phyloP scores from a whole-genome alignment of 2,797 vertebrate genomes.

The Acanthurus lineatus region DNA sequence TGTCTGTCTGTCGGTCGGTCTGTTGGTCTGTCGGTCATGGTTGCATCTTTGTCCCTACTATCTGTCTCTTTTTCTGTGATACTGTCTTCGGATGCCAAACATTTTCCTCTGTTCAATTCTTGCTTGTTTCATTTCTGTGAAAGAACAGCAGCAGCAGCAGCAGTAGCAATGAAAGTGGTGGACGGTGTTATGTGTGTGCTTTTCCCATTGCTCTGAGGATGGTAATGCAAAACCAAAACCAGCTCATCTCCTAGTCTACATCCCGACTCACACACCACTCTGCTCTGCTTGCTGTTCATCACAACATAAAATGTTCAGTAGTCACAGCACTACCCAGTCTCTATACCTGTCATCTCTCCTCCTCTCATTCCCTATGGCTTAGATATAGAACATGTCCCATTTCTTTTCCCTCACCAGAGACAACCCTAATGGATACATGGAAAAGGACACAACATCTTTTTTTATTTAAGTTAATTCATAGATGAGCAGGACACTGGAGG shows the following conservation, averaged over 20 bases:
- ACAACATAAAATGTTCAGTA: conserved; percentile 40
- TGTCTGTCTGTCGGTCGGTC: neutral
- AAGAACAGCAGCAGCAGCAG: conserved; percentile 6
- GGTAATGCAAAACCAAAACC: conserved; percentile 37
- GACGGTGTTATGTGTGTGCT: conserved; percentile 17
- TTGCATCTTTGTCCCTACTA: no score
- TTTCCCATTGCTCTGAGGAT: conserved; percentile 25
- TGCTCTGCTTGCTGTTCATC: conserved; percentile 42
- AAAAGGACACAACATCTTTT: conserved; percentile 33
- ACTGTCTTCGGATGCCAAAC: conserved; percentile 15
- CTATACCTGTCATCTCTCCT: conserved; percentile 45
- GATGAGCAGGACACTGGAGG: conserved; percentile 33
- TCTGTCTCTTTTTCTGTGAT: conserved; percentile 1
- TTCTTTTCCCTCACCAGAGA: conserved; percentile 26
- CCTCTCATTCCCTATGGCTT: conserved; percentile 36
- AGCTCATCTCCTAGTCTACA: conserved; percentile 3
- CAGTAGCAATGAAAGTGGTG: conserved; percentile 24
- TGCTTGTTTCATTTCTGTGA: conserved; percentile 44
- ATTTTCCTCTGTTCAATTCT: conserved; percentile 6
- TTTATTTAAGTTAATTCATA: conserved; percentile 38
- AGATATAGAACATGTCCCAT: conserved; percentile 22
- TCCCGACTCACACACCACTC: conserved; percentile 35
- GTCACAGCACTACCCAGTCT: conserved; percentile 34
- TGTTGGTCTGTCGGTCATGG: no score
- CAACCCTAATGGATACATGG: conserved; percentile 19